phyloP scores from a whole-genome alignment of 2,113 vertebrate genomes.

The Henicopernis longicauda region DNA sequence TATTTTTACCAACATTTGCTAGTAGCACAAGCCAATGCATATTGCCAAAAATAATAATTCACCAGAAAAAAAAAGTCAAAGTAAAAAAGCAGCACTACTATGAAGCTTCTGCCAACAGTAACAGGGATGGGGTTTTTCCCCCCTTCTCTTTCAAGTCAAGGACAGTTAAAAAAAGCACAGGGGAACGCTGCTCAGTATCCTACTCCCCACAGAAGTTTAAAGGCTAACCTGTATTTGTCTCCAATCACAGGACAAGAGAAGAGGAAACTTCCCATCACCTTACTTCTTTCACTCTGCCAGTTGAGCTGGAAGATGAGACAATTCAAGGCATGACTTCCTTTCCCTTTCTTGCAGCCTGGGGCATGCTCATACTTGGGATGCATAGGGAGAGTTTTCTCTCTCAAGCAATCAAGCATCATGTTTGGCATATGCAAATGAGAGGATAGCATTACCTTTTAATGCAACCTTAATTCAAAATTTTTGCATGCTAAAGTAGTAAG shows the following conservation, averaged over 20 bases:
- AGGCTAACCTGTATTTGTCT: not conserved
- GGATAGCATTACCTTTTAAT: not conserved
- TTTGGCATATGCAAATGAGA: not conserved
- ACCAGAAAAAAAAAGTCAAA: not conserved
- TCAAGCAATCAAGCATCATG: not conserved
- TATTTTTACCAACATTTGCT: not conserved
- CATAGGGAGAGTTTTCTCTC: not conserved
- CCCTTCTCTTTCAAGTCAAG: not conserved
- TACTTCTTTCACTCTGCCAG: not conserved
- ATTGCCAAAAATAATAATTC: not conserved
- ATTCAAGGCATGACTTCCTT: not conserved
- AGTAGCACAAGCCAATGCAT: not conserved
- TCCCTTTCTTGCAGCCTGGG: not conserved
- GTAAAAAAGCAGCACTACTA: not conserved
- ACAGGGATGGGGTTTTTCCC: not conserved
- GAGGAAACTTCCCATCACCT: not conserved
- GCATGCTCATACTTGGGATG: not conserved
- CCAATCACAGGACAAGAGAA: not conserved
- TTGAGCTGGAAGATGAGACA: not conserved
- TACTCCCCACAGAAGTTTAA: not conserved
- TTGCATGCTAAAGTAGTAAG: not conserved
- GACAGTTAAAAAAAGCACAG: not conserved
- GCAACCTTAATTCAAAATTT: not conserved
- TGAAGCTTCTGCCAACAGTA: not conserved
- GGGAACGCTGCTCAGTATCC: not conserved